A percentile compares a stretch with the other conserved stretches of the same genome.
phyloP scores from a whole-genome alignment of 1,140 invertebrate species.

The Globodera rostochiensis region DNA sequence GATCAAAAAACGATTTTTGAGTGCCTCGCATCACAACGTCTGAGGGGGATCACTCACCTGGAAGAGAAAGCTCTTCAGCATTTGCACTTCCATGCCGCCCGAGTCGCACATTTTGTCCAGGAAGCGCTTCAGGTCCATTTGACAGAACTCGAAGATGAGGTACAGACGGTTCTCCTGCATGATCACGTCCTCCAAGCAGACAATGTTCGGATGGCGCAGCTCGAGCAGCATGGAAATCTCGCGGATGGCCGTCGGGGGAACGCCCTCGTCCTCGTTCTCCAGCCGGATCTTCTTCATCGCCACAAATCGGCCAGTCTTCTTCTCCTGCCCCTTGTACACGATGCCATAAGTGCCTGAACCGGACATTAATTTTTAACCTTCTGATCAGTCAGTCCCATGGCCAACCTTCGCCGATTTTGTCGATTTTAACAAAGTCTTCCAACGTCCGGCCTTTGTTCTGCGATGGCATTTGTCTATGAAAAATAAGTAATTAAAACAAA shows the following conservation, averaged over 20 bases:
- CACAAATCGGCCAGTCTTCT: slow-evolving; percentile 82
- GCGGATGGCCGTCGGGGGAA: slow-evolving; percentile 89
- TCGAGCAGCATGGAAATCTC: slow-evolving; percentile 91
- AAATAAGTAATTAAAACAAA: neutral
- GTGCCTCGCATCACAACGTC: slow-evolving; percentile 63
- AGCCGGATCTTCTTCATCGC: slow-evolving; percentile 94
- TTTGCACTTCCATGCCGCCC: slow-evolving; percentile 27
- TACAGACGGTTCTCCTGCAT: slow-evolving; percentile 76
- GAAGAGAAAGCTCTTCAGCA: slow-evolving; percentile 52
- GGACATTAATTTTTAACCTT: neutral
- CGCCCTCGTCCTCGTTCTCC: slow-evolving; percentile 87
- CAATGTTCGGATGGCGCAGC: slow-evolving; percentile 86
- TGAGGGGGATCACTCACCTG: slow-evolving; percentile 74
- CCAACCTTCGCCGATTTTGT: slow-evolving; percentile 88
- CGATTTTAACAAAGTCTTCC: slow-evolving; percentile 82
- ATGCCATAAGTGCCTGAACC: slow-evolving; percentile 84
- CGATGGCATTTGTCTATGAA: neutral
- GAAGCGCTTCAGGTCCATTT: slow-evolving; percentile 97
- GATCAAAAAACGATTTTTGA: slow-evolving; percentile 68
- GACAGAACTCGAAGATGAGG: slow-evolving; percentile 94
- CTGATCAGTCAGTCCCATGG: neutral
- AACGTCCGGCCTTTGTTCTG: slow-evolving; percentile 29
- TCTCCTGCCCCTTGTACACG: slow-evolving; percentile 86
- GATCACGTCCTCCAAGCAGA: slow-evolving; percentile 85
- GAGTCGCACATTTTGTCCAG: slow-evolving; percentile 80